phyloP scores from a whole-genome alignment of 1,140 invertebrate species.

The Papilio helenus region DNA sequence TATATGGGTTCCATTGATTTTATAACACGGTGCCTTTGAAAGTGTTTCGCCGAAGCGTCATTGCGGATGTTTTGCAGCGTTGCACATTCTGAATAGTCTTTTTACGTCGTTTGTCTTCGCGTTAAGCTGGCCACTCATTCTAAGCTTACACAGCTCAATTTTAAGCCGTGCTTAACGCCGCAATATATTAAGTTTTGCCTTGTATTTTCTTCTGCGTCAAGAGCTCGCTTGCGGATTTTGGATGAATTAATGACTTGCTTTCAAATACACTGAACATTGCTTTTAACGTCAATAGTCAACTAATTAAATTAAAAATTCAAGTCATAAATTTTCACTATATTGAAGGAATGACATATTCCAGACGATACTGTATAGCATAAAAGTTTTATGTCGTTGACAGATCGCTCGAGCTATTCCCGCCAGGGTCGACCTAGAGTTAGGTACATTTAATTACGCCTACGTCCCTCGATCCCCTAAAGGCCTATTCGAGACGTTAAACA shows the following conservation, averaged over 20 bases:
- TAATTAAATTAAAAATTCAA: too few species aligned
- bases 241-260: not conserved
- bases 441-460: not conserved
- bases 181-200: constrained; percentile 35
- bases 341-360: not conserved
- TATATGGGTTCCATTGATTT: constrained; percentile 41
- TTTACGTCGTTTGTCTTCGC: constrained; percentile 40
- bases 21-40: constrained; percentile 40
- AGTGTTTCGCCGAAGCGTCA: constrained; percentile 37
- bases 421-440: not conserved
- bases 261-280: not conserved
- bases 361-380: not conserved
- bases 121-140: constrained; percentile 40
- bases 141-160: constrained; percentile 40
- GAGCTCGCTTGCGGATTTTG: constrained; percentile 15
- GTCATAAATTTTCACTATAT: too few species aligned
- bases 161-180: constrained; percentile 37
- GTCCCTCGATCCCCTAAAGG: not conserved
- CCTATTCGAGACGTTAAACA: not conserved
- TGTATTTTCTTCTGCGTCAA: constrained; percentile 28
- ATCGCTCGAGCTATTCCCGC: not conserved
- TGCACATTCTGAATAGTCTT: constrained; percentile 40
- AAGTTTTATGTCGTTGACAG: not conserved
- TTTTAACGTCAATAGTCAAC: too few species aligned
- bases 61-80: constrained; percentile 37